phyloP scores from a whole-genome alignment of 2,113 vertebrate species.

The Neolamprologus ventralis region DNA sequence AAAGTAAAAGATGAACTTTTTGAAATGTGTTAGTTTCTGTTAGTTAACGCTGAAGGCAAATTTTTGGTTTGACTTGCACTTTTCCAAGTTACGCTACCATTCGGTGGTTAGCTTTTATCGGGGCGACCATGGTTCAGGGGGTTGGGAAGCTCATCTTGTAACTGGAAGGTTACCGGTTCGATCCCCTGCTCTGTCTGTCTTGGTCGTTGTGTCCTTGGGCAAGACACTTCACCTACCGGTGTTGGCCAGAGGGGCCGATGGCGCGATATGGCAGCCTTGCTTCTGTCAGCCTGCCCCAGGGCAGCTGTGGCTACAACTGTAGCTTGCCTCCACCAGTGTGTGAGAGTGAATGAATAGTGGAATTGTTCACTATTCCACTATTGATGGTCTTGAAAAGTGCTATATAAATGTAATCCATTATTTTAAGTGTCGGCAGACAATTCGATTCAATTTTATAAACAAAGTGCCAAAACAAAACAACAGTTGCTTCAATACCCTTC shows the following conservation, averaged over 20 bases:
- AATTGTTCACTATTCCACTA: no score
- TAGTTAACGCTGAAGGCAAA: neutral
- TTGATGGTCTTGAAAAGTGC: neutral
- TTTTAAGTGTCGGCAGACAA: neutral
- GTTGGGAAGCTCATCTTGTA: neutral
- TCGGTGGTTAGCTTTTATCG: neutral
- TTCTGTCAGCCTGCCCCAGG: neutral
- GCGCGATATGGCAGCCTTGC: fast-evolving
- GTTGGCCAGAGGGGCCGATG: neutral
- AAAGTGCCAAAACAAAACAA: neutral
- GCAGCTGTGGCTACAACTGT: neutral
- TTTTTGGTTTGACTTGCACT: neutral
- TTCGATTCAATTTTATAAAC: neutral
- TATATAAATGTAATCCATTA: neutral
- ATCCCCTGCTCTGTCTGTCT: neutral
- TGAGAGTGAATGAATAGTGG: neutral
- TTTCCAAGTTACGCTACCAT: neutral
- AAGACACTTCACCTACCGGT: neutral
- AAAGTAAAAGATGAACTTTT: neutral
- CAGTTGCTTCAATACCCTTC: neutral
- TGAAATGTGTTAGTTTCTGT: neutral
- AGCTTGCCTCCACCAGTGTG: neutral
- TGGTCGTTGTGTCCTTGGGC: neutral
- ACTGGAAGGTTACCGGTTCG: fast-evolving
- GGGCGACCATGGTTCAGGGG: neutral